Base-by-base conservation (phyloP, 2,888 invertebrate genomes). In the Nomada fabriciana region DNA sequence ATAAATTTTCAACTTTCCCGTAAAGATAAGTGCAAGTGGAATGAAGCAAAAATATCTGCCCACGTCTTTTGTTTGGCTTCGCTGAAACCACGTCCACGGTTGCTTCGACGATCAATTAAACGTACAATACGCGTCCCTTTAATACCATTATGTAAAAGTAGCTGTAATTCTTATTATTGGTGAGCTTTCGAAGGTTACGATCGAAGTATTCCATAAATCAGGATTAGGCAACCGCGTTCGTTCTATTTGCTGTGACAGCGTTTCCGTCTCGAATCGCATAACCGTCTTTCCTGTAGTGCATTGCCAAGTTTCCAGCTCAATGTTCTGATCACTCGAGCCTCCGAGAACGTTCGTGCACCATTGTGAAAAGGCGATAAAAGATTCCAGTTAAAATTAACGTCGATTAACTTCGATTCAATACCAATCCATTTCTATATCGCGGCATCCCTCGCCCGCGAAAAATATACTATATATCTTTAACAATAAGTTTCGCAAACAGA, bases 221-320 rank as follows among this genome's bases (percentile, higher is more conserved):
- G 11, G n/a, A 42, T 71, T 71, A 67, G 11, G 23, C 50, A 61
- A 77, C 11, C 63, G 60, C 47, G 64, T 53, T 53, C 55, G 25
- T 50, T 20, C n/a, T 36, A 55, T 73, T 42, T 42, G 55, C 43
- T 29, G 53, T 20, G 52, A 65, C 76, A 29, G 36, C 18, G 43
- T 63, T 64, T 55, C 63, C 43, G 20, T 13, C 50, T 13, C 55
- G 52, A 52, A 23, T 69, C 63, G 43, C 59, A 13, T 55, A 61
- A 76, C 42, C 50, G 18, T 23, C 18, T 63, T 71, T 63, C 55
- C n/a, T 1, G 43, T n/a, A 15, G 13, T 52, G 25, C 15, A n/a
- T 53, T 11, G 52, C n/a, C 64, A 36, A 60, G 23, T 57, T 53
- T 11, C 25, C 18, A 43, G 13, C 9, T 7, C 18, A 13, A 5